These are phyloP conservation scores for Drosophila neocordata DNA, from an alignment of 1,140 invertebrate genomes.

Conservation along the genomic window DNA sequence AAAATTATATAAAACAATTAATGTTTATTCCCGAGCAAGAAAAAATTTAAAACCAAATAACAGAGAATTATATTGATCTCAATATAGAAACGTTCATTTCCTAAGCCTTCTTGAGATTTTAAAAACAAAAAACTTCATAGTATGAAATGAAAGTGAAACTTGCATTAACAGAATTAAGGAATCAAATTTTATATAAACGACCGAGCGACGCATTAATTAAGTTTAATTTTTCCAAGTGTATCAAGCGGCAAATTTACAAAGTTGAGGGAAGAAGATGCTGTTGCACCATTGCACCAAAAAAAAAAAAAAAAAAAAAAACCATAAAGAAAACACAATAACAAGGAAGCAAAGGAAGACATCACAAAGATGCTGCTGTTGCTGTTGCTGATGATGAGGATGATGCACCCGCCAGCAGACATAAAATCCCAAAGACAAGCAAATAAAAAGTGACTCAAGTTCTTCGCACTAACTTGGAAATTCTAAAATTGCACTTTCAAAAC, in stretches of 20 bases:
- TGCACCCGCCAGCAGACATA: constrained; percentile 11
- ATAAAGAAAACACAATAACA: constrained; percentile 15
- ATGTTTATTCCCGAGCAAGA: no score
- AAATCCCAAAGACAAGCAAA: constrained; percentile 16
- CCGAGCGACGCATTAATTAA: no score
- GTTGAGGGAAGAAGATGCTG: constrained; percentile 1
- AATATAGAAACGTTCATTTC: no score
- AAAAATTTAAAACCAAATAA: no score
- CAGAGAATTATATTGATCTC: no score
- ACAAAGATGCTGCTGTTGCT: constrained; percentile 2
- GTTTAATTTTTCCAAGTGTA: constrained; percentile 3
- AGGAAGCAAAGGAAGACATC: constrained; percentile 23
- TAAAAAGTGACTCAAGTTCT: constrained; percentile 18
- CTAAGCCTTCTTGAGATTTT: no score
- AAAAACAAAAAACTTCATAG: no score
- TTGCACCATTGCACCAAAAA: constrained; percentile 42
- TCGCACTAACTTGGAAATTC: constrained; percentile 12
- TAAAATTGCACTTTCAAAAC: constrained; percentile 12
- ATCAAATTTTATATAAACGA: no score
- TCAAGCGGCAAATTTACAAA: neutral
- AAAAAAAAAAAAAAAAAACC: constrained; percentile 24
- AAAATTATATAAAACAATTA: no score
- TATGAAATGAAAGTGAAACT: no score
- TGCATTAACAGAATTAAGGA: no score
- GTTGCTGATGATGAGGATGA: neutral